These are phyloP conservation scores for Anguilla pacifica DNA, from an alignment of 2,797 vertebrate species.

Conservation along the genomic window DNA sequence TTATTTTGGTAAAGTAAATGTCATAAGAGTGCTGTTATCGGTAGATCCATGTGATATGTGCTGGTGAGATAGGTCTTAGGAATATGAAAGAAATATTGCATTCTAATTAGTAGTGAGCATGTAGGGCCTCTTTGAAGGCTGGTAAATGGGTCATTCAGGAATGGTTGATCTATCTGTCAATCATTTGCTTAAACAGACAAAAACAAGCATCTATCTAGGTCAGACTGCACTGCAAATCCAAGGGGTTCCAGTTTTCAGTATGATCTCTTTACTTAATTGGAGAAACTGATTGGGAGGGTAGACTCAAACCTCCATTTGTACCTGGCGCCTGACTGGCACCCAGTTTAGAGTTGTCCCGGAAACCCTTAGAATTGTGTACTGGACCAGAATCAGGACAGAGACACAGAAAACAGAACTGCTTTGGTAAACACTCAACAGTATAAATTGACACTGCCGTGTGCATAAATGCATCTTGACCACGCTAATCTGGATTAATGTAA, in stretches of 20 bases:
- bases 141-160: slow-evolving; percentile 6
- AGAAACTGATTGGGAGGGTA: neutral
- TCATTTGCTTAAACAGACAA: neutral
- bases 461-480: neutral
- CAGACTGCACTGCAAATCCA: neutral
- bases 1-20: neutral
- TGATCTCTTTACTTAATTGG: neutral
- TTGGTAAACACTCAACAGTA: neutral
- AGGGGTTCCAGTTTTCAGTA: neutral
- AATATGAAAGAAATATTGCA: neutral
- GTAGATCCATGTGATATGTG: neutral
- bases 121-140: neutral
- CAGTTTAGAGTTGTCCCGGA: neutral
- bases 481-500: neutral
- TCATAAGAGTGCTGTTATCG: neutral
- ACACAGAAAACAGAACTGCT: neutral
- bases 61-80: neutral
- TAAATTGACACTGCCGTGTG: neutral
- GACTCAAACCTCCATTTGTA: neutral
- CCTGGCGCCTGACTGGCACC: neutral
- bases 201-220: slow-evolving; percentile 18
- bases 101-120: neutral
- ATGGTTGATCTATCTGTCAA: slow-evolving; percentile 5
- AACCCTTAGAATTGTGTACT: neutral
- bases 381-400: neutral